These are phyloP conservation scores for Hipparchia semele DNA, from an alignment of 2,888 invertebrate species.

Conservation along the genomic window DNA sequence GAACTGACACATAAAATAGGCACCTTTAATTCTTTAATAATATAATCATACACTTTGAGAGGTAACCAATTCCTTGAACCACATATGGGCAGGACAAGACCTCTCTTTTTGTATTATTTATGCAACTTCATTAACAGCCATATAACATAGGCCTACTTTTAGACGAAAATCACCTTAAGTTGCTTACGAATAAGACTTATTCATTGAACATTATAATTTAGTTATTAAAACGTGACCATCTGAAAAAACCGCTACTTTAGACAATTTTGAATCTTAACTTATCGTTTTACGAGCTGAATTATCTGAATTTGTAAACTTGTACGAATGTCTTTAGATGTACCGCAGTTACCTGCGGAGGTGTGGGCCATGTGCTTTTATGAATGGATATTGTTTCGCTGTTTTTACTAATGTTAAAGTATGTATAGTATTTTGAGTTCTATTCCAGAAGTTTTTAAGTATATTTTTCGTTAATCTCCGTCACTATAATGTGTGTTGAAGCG, in stretches of 20 bases:
- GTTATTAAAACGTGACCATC: slow-evolving; percentile 3
- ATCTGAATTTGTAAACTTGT: background rate
- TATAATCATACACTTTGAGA: slow-evolving; percentile 28
- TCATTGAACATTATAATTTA: background rate
- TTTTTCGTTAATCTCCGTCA: background rate
- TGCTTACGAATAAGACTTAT: background rate
- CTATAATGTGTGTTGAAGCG: background rate
- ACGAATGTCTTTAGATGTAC: slow-evolving; percentile 43
- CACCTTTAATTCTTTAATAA: slow-evolving; percentile 10
- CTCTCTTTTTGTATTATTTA: slow-evolving; percentile 49
- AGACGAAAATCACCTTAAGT: slow-evolving; percentile 9
- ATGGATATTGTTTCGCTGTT: slow-evolving; percentile 48
- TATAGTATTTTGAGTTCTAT: slow-evolving; percentile 16
- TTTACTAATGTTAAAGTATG: background rate
- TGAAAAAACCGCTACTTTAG: background rate
- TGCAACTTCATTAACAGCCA: slow-evolving; percentile 24
- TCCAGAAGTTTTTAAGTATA: background rate
- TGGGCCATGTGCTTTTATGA: slow-evolving; percentile 47
- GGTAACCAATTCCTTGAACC: slow-evolving; percentile 53
- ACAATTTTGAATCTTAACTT: slow-evolving; percentile 11
- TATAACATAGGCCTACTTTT: background rate
- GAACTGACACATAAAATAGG: background rate
- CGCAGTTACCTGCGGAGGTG: slow-evolving; percentile 54
- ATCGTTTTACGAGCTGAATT: slow-evolving; percentile 1
- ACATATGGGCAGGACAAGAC: slow-evolving; percentile 57